These are phyloP conservation scores for Bos javanicus DNA, from an alignment of 2,113 vertebrate genomes.

Conservation along the genomic window DNA sequence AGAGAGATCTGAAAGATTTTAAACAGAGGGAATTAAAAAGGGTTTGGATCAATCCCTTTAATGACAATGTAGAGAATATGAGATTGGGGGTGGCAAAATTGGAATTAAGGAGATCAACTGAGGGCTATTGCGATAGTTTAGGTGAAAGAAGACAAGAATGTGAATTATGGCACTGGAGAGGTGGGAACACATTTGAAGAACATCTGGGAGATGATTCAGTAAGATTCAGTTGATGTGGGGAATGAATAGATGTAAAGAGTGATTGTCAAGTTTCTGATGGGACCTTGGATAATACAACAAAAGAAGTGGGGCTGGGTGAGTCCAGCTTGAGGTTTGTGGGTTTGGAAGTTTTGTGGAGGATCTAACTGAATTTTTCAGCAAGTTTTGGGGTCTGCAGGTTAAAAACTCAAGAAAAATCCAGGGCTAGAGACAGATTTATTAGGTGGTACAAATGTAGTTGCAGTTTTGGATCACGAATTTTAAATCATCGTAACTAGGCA, in stretches of 20 bases:
- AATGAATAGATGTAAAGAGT: background rate
- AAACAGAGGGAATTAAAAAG: background rate
- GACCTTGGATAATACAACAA: background rate
- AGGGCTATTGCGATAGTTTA: background rate
- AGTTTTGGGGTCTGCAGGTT: background rate
- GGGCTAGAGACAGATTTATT: background rate
- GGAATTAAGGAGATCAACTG: background rate
- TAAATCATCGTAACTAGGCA: background rate
- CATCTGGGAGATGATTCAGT: background rate
- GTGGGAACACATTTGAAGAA: background rate
- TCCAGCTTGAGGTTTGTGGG: background rate
- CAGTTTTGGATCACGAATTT: background rate
- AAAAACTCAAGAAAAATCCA: slow-evolving; percentile 14
- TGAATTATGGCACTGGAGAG: background rate
- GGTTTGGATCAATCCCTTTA: background rate
- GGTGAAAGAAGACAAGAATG: background rate
- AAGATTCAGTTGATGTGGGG: background rate
- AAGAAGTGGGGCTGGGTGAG: background rate
- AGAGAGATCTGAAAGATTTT: background rate
- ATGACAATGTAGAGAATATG: background rate
- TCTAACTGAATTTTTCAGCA: background rate
- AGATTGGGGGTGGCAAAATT: background rate
- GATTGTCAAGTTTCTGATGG: background rate
- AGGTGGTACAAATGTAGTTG: background rate
- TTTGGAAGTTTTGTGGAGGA: background rate